Evolutionary conservation across 2,888 invertebrate genomes (phyloP).

Genomic region (Apocheima hispidaria): DNA sequence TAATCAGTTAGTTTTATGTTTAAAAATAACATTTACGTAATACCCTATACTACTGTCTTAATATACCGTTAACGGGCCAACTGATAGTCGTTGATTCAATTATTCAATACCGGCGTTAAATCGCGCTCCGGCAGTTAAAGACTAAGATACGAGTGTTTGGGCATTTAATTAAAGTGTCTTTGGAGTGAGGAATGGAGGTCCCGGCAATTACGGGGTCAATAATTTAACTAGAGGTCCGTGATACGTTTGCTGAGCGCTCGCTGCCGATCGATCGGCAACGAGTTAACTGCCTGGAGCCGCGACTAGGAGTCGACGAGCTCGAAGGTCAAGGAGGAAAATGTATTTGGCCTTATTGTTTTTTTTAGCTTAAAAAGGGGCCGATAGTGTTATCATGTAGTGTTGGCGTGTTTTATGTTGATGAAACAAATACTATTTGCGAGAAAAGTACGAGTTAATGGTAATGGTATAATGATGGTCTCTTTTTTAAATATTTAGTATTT

Average conservation of each 20-base stretch:
- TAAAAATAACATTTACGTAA: too few species aligned
- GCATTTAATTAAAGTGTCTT: conserved; percentile 46
- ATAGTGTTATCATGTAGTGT: too few species aligned
- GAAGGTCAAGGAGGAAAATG: not conserved
- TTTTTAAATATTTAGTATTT: too few species aligned
- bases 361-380: too few species aligned
- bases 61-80: conserved; percentile 21
- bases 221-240: conserved; percentile 43
- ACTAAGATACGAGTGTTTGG: conserved; percentile 41
- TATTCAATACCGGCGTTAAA: conserved; percentile 38
- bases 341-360: too few species aligned
- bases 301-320: not conserved
- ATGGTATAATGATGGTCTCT: too few species aligned
- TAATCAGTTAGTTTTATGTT: too few species aligned
- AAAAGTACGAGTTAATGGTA: not conserved
- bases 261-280: not conserved
- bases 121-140: conserved; percentile 34
- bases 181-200: conserved; percentile 44
- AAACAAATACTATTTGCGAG: not conserved
- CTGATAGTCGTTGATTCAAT: conserved; percentile 32
- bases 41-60: not conserved
- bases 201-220: conserved; percentile 44
- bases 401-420: too few species aligned
- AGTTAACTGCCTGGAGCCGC: not conserved
- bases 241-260: conserved; percentile 31